Base-by-base conservation (phyloP, 1,140 invertebrate species). In the Drosophila bocqueti region DNA sequence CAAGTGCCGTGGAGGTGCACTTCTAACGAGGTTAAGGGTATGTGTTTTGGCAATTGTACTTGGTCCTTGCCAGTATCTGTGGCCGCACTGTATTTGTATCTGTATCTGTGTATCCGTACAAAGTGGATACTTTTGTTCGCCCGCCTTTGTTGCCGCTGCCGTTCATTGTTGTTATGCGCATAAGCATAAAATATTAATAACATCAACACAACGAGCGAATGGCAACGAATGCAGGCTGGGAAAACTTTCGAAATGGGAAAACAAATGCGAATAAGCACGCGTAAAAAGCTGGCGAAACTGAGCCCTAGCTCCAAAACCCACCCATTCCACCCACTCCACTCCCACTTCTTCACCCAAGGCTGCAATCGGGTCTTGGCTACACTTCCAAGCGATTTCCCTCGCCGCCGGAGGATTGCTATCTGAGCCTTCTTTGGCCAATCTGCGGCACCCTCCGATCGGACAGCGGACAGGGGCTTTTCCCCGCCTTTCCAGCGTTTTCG, bases 181-280 rank as follows among this genome's bases (percentile, higher is more conserved):
- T 81, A 73, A 81, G 77, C 84, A 83, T 81, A 73, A 84, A 90
- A 83, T 79, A 89, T 89, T 89, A 84, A 81, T 81, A 71, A 58
- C 60, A 77, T 74, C 72, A 71, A 73, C 42, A 52, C 31, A 36
- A 29, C 65, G 42, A 13, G 24, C n/a, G 38, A 52, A 36, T 13
- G 18, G 49, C 15, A 61, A 52, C n/a, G 49, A 58, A 77, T 52
- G 61, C 54, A 62, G 46, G 18, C 38, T 13, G 43, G 29, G 50
- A 36, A 59, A 54, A 71, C 42, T 71, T 69, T 58, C n/a, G 49
- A 58, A 75, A 75, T 76, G 49, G 13, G 18, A 45, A 76, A 58
- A 42, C 52, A 64, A 73, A 52, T 74, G 59, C 36, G 50, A 26
- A 60, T 61, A 52, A 73, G 31, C 66, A 67, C 45, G 65, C 65